phyloP scores from a whole-genome alignment of 2,113 vertebrate species.

The Aegypius monachus region DNA sequence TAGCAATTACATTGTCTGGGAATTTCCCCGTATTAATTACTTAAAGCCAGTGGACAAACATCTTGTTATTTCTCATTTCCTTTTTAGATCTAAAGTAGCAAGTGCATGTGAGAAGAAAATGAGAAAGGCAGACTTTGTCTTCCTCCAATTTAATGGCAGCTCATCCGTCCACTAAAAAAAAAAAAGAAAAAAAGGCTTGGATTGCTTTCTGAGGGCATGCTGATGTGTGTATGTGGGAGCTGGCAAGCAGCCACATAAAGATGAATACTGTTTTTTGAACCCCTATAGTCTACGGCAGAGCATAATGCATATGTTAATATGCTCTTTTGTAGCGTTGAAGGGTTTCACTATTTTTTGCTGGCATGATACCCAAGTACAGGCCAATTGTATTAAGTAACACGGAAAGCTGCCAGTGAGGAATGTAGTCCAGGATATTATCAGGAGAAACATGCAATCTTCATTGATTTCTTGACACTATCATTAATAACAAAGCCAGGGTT shows the following conservation, averaged over 20 bases:
- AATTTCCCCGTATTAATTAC: neutral
- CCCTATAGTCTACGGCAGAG: neutral
- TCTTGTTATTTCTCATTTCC: neutral
- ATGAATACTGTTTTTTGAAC: neutral
- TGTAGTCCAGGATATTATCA: neutral
- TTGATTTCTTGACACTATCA: conserved; percentile 40
- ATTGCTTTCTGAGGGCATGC: neutral
- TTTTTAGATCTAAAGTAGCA: neutral
- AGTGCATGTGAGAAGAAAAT: neutral
- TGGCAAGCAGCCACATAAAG: neutral
- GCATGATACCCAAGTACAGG: neutral
- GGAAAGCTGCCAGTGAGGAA: neutral
- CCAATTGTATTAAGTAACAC: neutral
- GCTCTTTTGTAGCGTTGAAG: neutral
- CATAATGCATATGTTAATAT: neutral
- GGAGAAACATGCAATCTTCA: conserved; percentile 23
- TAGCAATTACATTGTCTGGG: neutral
- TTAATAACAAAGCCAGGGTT: conserved; percentile 14
- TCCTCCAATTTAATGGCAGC: neutral
- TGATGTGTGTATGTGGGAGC: neutral
- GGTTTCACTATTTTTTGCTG: neutral
- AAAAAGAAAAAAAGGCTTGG: neutral
- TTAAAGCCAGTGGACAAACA: neutral
- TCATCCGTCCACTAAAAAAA: neutral
- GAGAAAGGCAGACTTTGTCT: neutral